phyloP scores from a whole-genome alignment of 2,888 invertebrate genomes.

The Zootermopsis nevadensis region DNA sequence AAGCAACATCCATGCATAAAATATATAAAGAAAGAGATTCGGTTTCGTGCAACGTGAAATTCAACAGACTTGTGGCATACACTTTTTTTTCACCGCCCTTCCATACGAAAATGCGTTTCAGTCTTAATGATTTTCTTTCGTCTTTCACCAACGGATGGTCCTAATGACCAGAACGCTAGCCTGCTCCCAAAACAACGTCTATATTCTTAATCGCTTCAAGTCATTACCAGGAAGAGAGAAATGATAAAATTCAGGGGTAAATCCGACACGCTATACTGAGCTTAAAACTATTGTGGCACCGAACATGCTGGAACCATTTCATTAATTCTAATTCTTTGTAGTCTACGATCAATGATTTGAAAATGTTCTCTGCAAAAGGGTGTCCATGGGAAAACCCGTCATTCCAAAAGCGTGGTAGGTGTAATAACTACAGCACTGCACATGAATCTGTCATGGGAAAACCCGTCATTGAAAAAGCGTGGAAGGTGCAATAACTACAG shows the following conservation, averaged over 20 bases:
- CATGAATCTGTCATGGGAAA: too few species aligned
- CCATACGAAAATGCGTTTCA: neutral
- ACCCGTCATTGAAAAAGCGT: too few species aligned
- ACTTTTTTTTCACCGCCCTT: too few species aligned
- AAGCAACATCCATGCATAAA: too few species aligned
- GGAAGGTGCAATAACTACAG: too few species aligned
- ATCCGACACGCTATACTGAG: neutral
- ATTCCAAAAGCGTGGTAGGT: too few species aligned
- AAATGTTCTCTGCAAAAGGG: neutral
- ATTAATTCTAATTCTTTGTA: neutral
- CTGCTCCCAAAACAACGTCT: neutral
- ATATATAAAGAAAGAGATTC: too few species aligned
- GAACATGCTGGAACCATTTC: neutral
- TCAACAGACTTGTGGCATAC: too few species aligned
- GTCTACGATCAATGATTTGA: too few species aligned
- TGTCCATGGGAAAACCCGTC: neutral
- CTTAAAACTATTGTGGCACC: neutral
- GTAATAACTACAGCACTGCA: too few species aligned
- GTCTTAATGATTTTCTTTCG: constrained; percentile 11
- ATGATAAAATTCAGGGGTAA: neutral
- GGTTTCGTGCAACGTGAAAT: too few species aligned
- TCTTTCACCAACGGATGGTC: neutral
- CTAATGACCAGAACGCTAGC: neutral
- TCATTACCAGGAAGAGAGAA: neutral
- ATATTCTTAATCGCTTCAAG: constrained; percentile 1